Evolutionary conservation across 2,888 invertebrate genomes (phyloP).

Genomic region (Troides aeacus): DNA sequence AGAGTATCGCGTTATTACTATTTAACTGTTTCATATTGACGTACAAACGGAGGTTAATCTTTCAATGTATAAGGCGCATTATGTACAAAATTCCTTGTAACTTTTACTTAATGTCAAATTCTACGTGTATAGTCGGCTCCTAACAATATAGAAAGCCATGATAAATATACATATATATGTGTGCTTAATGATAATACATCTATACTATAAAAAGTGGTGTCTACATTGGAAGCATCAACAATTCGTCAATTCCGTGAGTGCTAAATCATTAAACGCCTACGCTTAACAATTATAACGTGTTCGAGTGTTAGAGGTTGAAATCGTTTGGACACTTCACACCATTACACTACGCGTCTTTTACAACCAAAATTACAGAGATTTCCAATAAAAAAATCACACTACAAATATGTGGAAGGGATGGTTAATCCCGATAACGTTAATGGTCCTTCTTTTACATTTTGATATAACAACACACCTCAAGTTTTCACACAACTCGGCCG

Average conservation of each 20-base stretch:
- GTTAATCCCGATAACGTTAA: constrained; percentile 51
- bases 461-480: constrained; percentile 67
- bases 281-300: constrained; percentile 60
- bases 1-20: constrained; percentile 3
- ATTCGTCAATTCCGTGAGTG: constrained; percentile 77
- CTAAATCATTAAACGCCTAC: constrained; percentile 62
- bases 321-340: constrained; percentile 45
- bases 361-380: constrained; percentile 14
- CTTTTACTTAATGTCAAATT: constrained; percentile 16
- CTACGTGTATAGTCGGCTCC: constrained; percentile 7
- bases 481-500: constrained; percentile 62
- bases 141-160: constrained; percentile 22
- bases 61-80: constrained; percentile 12
- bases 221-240: constrained; percentile 71
- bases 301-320: constrained; percentile 49
- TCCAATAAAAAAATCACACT: constrained; percentile 30
- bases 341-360: constrained; percentile 30
- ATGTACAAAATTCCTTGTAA: constrained; percentile 5
- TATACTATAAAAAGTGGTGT: constrained; percentile 38
- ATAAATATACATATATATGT: constrained; percentile 25
- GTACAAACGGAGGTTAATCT: not conserved
- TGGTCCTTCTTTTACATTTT: constrained; percentile 78
- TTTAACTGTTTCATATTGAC: constrained; percentile 4
- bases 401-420: constrained; percentile 42
- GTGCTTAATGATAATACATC: constrained; percentile 28